phyloP scores from a whole-genome alignment of 2,113 vertebrate genomes.

The Agapornis roseicollis region DNA sequence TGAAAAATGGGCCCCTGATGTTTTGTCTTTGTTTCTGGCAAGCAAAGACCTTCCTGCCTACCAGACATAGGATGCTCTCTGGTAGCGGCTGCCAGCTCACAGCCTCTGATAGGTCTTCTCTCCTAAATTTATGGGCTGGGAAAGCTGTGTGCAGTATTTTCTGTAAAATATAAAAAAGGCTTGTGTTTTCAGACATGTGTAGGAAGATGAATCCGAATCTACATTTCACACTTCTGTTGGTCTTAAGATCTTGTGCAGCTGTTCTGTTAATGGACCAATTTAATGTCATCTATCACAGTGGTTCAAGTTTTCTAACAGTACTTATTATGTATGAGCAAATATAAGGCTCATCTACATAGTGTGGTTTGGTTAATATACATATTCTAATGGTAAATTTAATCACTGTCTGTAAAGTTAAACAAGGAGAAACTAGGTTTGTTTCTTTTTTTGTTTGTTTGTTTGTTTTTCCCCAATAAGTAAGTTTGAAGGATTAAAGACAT shows the following conservation, averaged over 20 bases:
- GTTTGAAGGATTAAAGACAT: neutral
- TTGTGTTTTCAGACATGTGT: neutral
- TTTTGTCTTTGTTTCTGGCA: neutral
- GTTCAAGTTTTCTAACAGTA: neutral
- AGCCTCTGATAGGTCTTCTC: neutral
- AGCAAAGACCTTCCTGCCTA: neutral
- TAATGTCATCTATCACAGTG: neutral
- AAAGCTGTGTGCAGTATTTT: neutral
- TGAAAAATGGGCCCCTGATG: neutral
- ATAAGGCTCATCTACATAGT: neutral
- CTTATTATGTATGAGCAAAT: neutral
- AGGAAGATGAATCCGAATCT: neutral
- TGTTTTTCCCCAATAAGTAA: neutral
- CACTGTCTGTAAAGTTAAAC: neutral
- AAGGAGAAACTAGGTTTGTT: neutral
- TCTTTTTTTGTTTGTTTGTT: neutral
- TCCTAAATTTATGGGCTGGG: neutral
- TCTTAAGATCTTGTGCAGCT: neutral
- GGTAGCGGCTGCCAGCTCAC: neutral
- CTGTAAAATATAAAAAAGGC: neutral
- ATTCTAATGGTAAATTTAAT: neutral
- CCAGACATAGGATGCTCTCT: neutral
- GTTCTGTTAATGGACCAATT: neutral
- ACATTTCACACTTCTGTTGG: neutral
- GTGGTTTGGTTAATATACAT: neutral